Evolutionary conservation across 2,888 invertebrate genomes (phyloP).

Genomic region (Sussaba pulchella): DNA sequence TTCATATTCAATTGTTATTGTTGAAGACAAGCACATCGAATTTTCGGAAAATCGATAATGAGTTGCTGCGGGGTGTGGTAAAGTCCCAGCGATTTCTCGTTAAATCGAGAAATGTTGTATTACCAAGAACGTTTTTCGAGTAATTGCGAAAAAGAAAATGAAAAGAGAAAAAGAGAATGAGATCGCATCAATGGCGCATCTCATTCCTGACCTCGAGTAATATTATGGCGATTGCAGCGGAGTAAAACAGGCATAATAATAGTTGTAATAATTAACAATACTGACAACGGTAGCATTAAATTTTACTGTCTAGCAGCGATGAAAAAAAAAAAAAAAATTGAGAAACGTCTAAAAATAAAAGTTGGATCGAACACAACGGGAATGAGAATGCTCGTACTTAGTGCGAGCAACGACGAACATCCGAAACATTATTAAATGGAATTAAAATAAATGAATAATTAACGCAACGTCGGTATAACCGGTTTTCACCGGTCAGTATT

Average conservation of each 20-base stretch:
- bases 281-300: not conserved
- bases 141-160: not conserved
- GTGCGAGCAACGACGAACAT: conserved; percentile 4
- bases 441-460: conserved; percentile 7
- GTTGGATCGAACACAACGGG: conserved; percentile 1
- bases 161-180: conserved; percentile 8
- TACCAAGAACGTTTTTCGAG: not conserved
- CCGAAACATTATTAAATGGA: conserved; percentile 40
- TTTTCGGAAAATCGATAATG: conserved; percentile 74
- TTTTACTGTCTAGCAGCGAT: conserved; percentile 14
- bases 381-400: not conserved
- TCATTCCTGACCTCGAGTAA: conserved; percentile 60
- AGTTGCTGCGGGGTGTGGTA: conserved; percentile 62
- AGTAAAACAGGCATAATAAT: conserved; percentile 27
- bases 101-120: conserved; percentile 31
- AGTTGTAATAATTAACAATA: not conserved
- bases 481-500: conserved; percentile 7
- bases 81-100: conserved; percentile 40
- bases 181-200: conserved; percentile 58
- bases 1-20: conserved; percentile 84
- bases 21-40: conserved; percentile 83
- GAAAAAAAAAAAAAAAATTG: conserved; percentile 16
- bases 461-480: conserved; percentile 24
- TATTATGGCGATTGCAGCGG: conserved; percentile 9
- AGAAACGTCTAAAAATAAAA: conserved; percentile 47